These are phyloP conservation scores for Zapus hudsonius DNA, from an alignment of 2,113 vertebrate genomes.

Conservation along the genomic window DNA sequence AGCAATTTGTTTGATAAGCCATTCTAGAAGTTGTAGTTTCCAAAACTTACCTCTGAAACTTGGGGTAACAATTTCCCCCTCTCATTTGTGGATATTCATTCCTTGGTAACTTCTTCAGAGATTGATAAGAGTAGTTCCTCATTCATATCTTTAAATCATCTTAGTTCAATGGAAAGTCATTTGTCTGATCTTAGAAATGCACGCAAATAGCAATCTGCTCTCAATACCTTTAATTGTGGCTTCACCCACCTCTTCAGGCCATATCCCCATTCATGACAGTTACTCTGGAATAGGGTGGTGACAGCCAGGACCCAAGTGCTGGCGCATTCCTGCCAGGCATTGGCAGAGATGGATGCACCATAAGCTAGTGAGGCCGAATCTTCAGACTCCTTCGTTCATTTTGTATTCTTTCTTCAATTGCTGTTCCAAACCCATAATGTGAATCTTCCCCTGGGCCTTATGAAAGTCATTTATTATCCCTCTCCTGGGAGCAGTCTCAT, in stretches of 20 bases:
- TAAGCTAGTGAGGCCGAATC: conserved; percentile 1
- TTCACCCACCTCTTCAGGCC: background rate
- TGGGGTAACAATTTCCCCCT: background rate
- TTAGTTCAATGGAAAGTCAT: conserved; percentile 21
- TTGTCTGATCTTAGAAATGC: conserved; percentile 10
- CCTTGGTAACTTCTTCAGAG: conserved; percentile 13
- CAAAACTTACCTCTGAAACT: conserved; percentile 48
- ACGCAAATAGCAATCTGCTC: background rate
- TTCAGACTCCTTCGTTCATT: conserved; percentile 25
- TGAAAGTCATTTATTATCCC: background rate
- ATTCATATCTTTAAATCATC: conserved; percentile 17
- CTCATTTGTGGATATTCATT: background rate
- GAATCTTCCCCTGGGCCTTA: conserved; percentile 7
- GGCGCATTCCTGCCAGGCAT: background rate
- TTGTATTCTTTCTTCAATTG: conserved; percentile 43
- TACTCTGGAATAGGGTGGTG: background rate
- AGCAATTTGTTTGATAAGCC: conserved; percentile 27
- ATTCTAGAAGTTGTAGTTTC: conserved; percentile 33
- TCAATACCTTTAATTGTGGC: background rate
- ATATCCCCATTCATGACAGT: background rate
- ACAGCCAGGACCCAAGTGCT: background rate
- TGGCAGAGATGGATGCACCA: background rate
- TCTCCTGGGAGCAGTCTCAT: background rate
- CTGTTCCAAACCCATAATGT: conserved; percentile 11
- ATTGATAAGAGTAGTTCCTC: conserved; percentile 28